Evolutionary conservation across 2,797 vertebrate genomes (phyloP).

Genomic region (Odontamblyopus rebecca): DNA sequence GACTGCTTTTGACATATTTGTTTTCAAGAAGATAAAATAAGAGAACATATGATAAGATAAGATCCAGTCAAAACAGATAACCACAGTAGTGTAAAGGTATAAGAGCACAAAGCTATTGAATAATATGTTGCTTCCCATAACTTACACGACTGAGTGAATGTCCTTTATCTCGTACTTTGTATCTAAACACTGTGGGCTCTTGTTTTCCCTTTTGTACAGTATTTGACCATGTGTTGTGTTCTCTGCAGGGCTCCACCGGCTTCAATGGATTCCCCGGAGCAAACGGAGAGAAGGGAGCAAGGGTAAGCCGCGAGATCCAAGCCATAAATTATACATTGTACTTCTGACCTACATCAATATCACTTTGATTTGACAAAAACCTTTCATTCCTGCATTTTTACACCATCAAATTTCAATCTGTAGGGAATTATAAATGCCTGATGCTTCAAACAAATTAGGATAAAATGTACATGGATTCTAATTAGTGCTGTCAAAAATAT

Average conservation of each 20-base stretch:
- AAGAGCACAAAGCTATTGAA: too few species aligned
- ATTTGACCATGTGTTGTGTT: constrained; percentile 3
- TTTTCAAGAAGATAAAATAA: too few species aligned
- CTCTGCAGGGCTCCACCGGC: constrained; percentile 88
- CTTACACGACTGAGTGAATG: not conserved
- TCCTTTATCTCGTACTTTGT: not conserved
- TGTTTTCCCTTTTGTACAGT: not conserved
- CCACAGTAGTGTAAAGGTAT: too few species aligned
- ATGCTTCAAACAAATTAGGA: not conserved
- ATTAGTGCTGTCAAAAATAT: too few species aligned
- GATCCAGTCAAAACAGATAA: too few species aligned
- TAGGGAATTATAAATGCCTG: not conserved
- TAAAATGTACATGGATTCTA: too few species aligned
- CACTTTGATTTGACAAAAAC: not conserved
- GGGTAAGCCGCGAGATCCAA: constrained; percentile 78
- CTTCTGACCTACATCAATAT: not conserved
- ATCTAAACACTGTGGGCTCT: constrained; percentile 4
- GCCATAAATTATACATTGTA: not conserved
- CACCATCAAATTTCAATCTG: not conserved
- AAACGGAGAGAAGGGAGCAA: constrained; percentile 94
- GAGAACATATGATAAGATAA: too few species aligned
- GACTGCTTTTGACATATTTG: too few species aligned
- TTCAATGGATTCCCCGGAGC: constrained; percentile 91
- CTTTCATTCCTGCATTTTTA: not conserved
- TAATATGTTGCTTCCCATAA: not conserved